A percentile compares a stretch with the other conserved stretches of the same genome.
These are phyloP conservation scores for Cricetomys ansorgei DNA, from an alignment of 2,113 vertebrate species.

Conservation along the genomic window DNA sequence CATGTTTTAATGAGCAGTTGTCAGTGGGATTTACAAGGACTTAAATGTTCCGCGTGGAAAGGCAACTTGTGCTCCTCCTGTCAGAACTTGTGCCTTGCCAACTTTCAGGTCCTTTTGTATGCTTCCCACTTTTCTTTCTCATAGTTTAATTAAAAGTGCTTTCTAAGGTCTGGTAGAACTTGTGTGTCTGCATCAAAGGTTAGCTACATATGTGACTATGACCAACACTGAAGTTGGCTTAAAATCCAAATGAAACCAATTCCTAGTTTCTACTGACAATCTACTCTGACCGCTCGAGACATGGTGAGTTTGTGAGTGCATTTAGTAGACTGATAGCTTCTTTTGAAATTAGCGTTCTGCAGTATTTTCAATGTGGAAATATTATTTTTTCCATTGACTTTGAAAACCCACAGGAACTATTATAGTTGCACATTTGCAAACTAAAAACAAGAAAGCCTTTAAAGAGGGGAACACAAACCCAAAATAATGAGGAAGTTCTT, in stretches of 20 bases:
- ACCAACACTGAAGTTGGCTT: background rate
- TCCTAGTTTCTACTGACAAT: background rate
- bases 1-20: constrained; percentile 57
- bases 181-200: background rate
- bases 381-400: background rate
- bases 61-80: background rate
- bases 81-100: constrained; percentile 40
- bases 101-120: background rate
- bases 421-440: constrained; percentile 11
- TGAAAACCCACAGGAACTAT: background rate
- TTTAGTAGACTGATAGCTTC: background rate
- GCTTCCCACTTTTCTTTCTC: constrained; percentile 32
- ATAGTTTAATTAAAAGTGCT: constrained; percentile 35
- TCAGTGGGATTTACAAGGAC: constrained; percentile 40
- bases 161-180: background rate
- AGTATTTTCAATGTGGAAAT: background rate
- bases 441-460: background rate
- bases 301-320: background rate
- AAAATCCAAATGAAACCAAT: constrained; percentile 1
- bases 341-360: background rate
- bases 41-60: constrained; percentile 23
- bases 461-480: background rate
- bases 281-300: background rate
- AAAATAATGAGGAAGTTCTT: background rate
- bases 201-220: background rate